Evolutionary conservation across 2,888 invertebrate species (phyloP).

Genomic region (Macrosoma leucophasiata): DNA sequence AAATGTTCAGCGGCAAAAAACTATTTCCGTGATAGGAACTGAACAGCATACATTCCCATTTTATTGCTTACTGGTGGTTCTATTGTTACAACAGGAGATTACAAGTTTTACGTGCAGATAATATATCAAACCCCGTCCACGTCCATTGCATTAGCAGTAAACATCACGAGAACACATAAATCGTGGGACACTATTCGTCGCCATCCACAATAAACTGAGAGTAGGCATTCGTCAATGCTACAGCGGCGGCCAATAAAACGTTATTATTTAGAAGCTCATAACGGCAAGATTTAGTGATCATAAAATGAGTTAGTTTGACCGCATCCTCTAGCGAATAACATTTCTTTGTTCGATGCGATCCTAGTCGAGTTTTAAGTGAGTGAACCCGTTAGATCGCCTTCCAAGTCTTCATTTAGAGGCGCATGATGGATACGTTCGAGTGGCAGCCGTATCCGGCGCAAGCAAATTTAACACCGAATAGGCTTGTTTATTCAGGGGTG

Average conservation of each 20-base stretch:
- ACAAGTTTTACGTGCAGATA: not conserved
- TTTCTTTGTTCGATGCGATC: constrained; percentile 40
- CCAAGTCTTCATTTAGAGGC: constrained; percentile 52
- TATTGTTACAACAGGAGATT: no score
- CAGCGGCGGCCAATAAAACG: constrained; percentile 60
- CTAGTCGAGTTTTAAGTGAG: constrained; percentile 42
- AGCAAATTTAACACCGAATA: constrained; percentile 70
- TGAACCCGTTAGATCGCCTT: constrained; percentile 37
- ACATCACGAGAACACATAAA: constrained; percentile 56
- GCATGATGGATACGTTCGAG: constrained; percentile 63
- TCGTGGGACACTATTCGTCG: constrained; percentile 46
- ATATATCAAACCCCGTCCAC: constrained; percentile 27
- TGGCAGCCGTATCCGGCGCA: constrained; percentile 69
- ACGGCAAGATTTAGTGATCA: constrained; percentile 63
- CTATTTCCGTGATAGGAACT: not conserved
- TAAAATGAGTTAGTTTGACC: constrained; percentile 57
- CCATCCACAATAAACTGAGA: constrained; percentile 53
- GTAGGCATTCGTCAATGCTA: constrained; percentile 59
- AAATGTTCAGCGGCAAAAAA: not conserved
- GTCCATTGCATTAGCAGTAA: constrained; percentile 57
- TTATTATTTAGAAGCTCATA: constrained; percentile 72
- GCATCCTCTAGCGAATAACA: constrained; percentile 39
- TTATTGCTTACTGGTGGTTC: constrained; percentile 4
- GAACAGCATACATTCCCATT: not conserved
- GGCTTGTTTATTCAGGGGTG: constrained; percentile 72